Evolutionary conservation across 2,113 vertebrate species (phyloP), one percentile per base, ranked within the genome.

Genomic region (Dipodomys stephensi): DNA sequence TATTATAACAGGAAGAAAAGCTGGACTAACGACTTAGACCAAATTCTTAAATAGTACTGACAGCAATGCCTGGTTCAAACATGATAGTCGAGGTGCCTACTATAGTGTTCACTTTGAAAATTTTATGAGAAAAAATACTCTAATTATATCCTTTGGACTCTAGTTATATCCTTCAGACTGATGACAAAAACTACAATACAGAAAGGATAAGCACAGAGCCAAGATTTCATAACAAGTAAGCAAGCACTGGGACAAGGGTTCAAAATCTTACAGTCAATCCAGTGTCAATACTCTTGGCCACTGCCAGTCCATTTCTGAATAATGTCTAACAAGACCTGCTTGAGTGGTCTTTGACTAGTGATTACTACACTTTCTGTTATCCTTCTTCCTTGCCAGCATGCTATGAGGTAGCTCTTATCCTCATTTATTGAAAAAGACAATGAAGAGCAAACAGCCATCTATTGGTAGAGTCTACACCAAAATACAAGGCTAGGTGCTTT

Each of bases 241-340:
- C 11, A 22, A 74, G 35, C 8, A 22, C 11, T n/a, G 1, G 9
- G 7, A 4, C 6, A 10, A 32, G 22, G 25, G 18, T 28, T 72
- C 28, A 13, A 23, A 30, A n/a, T 16, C 28, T 20, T 28, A 2
- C 1, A 2, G 0, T 9, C 22, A 15, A 5, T 18, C 27, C 3
- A 80, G 16, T 28, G 0, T 0, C 25, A 32, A 7, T 6, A 23
- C 11, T 65, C 22, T 28, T 46, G 35, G n/a, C 4, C 7, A 11
- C 2, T 3, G 13, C 16, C 13, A 49, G 39, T 23, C 19, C 4
- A 1, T 35, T 44, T 67, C 9, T 62, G 73, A 65, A 6, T 25
- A 44, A 3, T 1, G 13, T 64, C 30, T 35, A 74, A 6, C 16
- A 87, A 32, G 46, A 5, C 18, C 0, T 25, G 3, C 19, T 0